Percentiles rank a stretch among this genome's conserved stretches.
Evolutionary conservation across 2,888 invertebrate species (phyloP).

Genomic region (Lordiphosa andalusiaca): DNA sequence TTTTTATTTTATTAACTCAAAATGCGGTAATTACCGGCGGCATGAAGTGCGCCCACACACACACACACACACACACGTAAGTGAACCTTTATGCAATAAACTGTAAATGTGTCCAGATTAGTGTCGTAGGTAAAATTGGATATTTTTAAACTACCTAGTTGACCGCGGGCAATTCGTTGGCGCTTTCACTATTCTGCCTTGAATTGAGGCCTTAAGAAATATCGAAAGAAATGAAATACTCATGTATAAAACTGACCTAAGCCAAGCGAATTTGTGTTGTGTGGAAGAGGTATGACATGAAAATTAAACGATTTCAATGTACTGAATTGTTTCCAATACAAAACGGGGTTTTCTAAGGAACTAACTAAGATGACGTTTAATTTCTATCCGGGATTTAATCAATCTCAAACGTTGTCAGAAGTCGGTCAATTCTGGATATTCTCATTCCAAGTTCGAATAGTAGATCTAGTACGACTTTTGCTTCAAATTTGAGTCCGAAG

Average conservation of each 20-base stretch:
- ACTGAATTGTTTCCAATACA: too few species aligned
- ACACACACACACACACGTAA: constrained; percentile 14
- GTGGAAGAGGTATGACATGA: too few species aligned
- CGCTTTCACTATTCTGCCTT: constrained; percentile 70
- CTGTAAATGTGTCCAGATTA: constrained; percentile 66
- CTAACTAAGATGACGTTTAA: too few species aligned
- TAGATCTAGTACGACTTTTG: too few species aligned
- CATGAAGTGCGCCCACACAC: constrained; percentile 17
- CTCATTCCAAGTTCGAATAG: too few species aligned
- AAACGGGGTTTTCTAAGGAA: too few species aligned
- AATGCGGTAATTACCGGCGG: constrained; percentile 41
- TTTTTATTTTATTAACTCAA: constrained; percentile 40
- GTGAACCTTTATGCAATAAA: constrained; percentile 58
- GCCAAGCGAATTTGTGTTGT: too few species aligned
- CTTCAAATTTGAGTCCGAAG: too few species aligned
- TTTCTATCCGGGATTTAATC: too few species aligned
- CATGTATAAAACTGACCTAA: too few species aligned
- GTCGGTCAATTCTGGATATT: too few species aligned
- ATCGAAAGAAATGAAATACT: background rate
- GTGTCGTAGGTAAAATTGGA: constrained; percentile 56
- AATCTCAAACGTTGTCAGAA: too few species aligned
- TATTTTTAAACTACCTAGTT: constrained; percentile 5
- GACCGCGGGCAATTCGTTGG: constrained; percentile 45
- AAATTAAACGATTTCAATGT: background rate
- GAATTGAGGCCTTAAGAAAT: constrained; percentile 23